phyloP scores from a whole-genome alignment of 1,140 invertebrate species.

The Temnothorax nylanderi region DNA sequence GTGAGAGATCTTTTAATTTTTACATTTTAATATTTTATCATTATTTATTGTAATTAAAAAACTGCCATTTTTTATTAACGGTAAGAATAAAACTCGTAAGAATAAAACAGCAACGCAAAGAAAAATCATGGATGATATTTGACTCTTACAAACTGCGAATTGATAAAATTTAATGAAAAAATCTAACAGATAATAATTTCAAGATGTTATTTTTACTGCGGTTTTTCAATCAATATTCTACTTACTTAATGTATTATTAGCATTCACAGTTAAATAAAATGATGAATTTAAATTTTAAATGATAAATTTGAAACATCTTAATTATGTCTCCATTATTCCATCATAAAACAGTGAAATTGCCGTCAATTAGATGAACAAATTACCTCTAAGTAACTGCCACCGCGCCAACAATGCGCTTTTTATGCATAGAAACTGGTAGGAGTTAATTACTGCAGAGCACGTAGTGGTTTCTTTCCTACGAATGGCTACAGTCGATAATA shows the following conservation, averaged over 20 bases:
- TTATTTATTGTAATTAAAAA: background rate
- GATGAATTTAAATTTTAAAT: too few relatives aligned
- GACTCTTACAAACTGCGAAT: background rate
- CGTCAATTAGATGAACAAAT: conserved; percentile 35
- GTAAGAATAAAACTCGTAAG: background rate
- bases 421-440: background rate
- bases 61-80: background rate
- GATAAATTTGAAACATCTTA: background rate
- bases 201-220: background rate
- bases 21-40: background rate
- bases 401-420: conserved; percentile 5
- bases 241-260: background rate
- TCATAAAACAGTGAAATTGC: background rate
- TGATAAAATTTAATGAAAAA: background rate
- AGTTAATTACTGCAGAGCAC: conserved; percentile 33
- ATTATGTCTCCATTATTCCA: conserved; percentile 27
- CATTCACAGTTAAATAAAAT: background rate
- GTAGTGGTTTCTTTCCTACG: conserved; percentile 26
- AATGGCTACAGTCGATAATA: conserved; percentile 27
- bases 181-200: background rate
- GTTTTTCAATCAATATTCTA: background rate
- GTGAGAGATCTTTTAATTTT: background rate
- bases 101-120: background rate
- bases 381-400: conserved; percentile 7
- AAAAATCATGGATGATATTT: background rate